phyloP scores from a whole-genome alignment of 1,140 invertebrate genomes.

The Arctopsyche grandis region DNA sequence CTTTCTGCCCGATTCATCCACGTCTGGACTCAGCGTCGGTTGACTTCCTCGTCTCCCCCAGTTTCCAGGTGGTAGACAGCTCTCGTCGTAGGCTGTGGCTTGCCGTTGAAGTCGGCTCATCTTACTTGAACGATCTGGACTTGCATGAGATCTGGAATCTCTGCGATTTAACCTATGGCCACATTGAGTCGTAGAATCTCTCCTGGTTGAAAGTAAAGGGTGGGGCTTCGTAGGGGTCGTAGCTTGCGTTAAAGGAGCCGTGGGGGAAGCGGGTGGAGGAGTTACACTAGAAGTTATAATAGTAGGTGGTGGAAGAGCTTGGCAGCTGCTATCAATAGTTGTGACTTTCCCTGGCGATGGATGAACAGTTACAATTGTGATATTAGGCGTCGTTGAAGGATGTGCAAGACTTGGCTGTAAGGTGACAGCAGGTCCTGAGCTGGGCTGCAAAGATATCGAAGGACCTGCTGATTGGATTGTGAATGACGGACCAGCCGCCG shows the following conservation, averaged over 20 bases:
- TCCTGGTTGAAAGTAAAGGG: constrained; percentile 71
- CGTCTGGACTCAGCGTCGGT: constrained; percentile 82
- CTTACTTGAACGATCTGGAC: constrained; percentile 75
- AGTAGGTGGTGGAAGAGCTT: constrained; percentile 77
- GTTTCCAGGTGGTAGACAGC: constrained; percentile 74
- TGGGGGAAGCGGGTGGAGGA: constrained; percentile 79
- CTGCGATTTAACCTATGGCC: constrained; percentile 71
- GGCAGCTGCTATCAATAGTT: constrained; percentile 66
- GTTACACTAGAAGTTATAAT: constrained; percentile 85
- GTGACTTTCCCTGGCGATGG: constrained; percentile 45
- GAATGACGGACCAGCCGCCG: constrained; percentile 73
- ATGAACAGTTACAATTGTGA: constrained; percentile 51
- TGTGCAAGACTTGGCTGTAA: constrained; percentile 55
- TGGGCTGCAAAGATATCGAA: constrained; percentile 60
- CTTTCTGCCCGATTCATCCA: constrained; percentile 72
- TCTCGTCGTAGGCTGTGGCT: constrained; percentile 89
- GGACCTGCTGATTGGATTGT: constrained; percentile 77
- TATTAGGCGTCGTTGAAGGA: constrained; percentile 40
- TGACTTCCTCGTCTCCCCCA: constrained; percentile 76
- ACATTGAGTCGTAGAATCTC: constrained; percentile 86
- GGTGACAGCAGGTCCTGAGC: constrained; percentile 64
- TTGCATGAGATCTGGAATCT: constrained; percentile 74
- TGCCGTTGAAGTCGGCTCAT: constrained; percentile 81
- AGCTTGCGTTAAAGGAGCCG: constrained; percentile 62
- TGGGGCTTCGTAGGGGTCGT: constrained; percentile 68